Base-by-base conservation (phyloP, 2,797 vertebrate species). In the Meda fulgida region DNA sequence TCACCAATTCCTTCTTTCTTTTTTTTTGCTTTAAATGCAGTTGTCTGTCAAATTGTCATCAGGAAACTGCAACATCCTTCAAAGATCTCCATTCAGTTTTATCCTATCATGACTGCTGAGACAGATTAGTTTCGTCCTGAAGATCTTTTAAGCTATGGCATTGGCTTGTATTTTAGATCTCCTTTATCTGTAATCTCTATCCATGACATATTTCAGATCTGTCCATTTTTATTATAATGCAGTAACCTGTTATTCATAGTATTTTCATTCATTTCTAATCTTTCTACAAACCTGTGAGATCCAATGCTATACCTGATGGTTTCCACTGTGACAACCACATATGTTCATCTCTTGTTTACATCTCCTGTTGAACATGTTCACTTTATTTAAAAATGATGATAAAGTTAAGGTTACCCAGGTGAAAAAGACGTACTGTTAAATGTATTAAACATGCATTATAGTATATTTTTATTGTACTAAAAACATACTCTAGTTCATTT, bases 71-170 rank as follows among this genome's bases (percentile, higher is more conserved):
- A 63, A 65, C 38, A 78, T 29, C 76, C 76, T 63, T 63, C 55
- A 78, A 38, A 63, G 26, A 65, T 43, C 55, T 63, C 55, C 1
- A 46, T 65, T 78, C 38, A 46, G 58, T 31, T 80, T 55, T 70
- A 79, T 66, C 40, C 40, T 66, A 79, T 79, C 40, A 79, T 79
- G 26, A 66, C 26, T 66, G 78, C 60, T 66, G 78, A 79, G 60
- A 43, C 26, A 48, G 60, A 66, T 79, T 79, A 66, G 78, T 34
- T 79, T 66, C 78, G 46, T 48, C 78, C 78, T 29, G 40, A 63
- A 63, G 76, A 63, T 79, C 60, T 66, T 79, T 34, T 79, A 79
- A 79, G 60, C 78, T 66, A 79, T 79, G 60, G 26, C 77, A 79
- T 66, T 48, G 18, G 34, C 67, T 81, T 71, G 51, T 40, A 71